These are phyloP conservation scores for Margaritifera margaritifera DNA, from an alignment of 2,888 invertebrate species.

Conservation along the genomic window DNA sequence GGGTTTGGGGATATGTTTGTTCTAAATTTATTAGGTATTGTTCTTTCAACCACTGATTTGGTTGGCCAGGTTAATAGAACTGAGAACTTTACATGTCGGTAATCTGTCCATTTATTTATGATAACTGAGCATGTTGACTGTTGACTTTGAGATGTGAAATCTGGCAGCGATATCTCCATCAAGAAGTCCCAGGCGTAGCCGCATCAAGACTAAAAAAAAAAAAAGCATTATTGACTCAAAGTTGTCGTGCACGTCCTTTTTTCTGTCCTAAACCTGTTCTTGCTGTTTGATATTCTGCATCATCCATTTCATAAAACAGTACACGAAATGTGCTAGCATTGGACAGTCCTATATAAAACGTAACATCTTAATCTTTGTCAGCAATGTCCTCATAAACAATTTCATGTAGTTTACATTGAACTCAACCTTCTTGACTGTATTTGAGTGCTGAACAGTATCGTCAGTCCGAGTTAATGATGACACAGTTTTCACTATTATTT, in stretches of 20 bases:
- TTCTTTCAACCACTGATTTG: not conserved
- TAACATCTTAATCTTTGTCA: not conserved
- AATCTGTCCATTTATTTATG: conserved; percentile 16
- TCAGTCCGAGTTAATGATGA: no score
- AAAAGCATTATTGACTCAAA: conserved; percentile 20
- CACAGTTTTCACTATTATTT: no score
- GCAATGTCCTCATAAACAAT: no score
- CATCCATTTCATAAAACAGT: conserved; percentile 26
- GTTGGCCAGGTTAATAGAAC: no score
- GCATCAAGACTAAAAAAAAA: no score
- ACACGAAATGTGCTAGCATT: no score
- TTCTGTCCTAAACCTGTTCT: not conserved
- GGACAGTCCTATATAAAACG: conserved; percentile 32
- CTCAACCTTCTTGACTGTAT: no score
- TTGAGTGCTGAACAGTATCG: no score
- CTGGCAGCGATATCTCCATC: no score
- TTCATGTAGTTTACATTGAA: no score
- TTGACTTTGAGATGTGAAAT: no score
- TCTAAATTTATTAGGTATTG: conserved; percentile 29
- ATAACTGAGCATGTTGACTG: conserved; percentile 16
- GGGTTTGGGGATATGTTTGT: conserved; percentile 2
- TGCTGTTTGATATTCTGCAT: not conserved
- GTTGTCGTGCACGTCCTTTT: conserved; percentile 15
- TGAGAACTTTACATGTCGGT: not conserved
- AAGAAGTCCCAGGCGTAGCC: not conserved